Evolutionary conservation across 2,113 vertebrate genomes (phyloP).

Genomic region (Xiphophorus hellerii): DNA sequence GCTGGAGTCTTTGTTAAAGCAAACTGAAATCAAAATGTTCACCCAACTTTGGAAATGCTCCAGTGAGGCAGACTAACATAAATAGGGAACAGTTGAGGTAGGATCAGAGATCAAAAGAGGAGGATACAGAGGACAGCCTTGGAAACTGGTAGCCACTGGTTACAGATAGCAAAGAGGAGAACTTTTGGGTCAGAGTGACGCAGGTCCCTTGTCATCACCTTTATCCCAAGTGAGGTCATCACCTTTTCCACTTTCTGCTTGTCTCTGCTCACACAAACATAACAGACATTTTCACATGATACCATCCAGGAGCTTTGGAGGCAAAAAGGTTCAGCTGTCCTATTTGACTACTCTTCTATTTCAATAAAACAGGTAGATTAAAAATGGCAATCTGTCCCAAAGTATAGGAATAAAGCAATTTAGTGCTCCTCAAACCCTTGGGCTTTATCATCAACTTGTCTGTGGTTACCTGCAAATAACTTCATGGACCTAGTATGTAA

Average conservation of each 20-base stretch:
- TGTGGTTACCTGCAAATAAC: no score
- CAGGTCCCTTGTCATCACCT: slow-evolving; percentile 86
- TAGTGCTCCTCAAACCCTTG: no score
- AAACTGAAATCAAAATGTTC: neutral
- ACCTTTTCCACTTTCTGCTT: slow-evolving; percentile 95
- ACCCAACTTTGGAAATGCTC: neutral
- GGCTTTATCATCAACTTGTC: no score
- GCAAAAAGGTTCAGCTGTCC: neutral
- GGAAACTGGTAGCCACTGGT: slow-evolving; percentile 94
- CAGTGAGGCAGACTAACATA: neutral
- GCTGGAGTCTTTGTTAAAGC: slow-evolving; percentile 73
- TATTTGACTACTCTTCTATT: no score
- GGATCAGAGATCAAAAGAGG: no score
- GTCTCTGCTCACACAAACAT: slow-evolving; percentile 80
- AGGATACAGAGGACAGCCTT: slow-evolving; percentile 94
- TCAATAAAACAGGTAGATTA: no score
- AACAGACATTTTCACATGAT: neutral
- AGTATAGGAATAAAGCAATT: no score
- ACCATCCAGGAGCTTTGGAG: neutral
- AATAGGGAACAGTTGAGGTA: no score
- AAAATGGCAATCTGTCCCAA: no score
- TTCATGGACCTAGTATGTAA: no score
- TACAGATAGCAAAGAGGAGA: slow-evolving; percentile 92
- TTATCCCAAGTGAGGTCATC: slow-evolving; percentile 87
- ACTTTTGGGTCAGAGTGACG: slow-evolving; percentile 93